These are phyloP conservation scores for Notocelia uddmanniana DNA, from an alignment of 2,888 invertebrate genomes.

Conservation along the genomic window DNA sequence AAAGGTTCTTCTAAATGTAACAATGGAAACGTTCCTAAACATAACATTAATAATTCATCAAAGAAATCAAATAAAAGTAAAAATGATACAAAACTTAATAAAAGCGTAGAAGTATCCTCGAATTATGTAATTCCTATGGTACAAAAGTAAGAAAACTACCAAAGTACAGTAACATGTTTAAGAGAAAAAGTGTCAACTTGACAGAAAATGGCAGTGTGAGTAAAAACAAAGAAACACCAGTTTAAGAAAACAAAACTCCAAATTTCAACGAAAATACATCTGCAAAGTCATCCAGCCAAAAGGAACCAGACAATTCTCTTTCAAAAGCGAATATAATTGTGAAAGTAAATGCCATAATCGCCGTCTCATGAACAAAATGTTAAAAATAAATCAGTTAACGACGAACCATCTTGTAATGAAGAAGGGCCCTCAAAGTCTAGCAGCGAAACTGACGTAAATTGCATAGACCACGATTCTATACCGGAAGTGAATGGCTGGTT, in stretches of 20 bases:
- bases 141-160: not conserved
- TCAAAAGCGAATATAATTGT: conserved; percentile 49
- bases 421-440: not conserved
- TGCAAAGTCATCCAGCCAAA: not conserved
- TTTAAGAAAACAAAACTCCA: not conserved
- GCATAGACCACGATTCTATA: conserved; percentile 56
- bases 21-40: conserved; percentile 7
- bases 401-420: not conserved
- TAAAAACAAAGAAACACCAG: not conserved
- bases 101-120: not conserved
- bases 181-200: conserved; percentile 12
- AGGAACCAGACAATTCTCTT: not conserved
- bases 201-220: not conserved
- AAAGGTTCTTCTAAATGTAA: conserved; percentile 37
- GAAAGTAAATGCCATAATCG: no score
- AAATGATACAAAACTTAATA: not conserved
- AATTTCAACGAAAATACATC: not conserved
- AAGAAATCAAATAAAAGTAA: conserved; percentile 14
- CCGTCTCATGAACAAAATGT: conserved; percentile 1
- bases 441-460: not conserved
- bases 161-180: conserved; percentile 12
- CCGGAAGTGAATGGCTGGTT: conserved; percentile 63
- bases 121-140: not conserved
- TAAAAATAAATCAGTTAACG: not conserved
- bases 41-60: conserved; percentile 23